phyloP scores from a whole-genome alignment of 2,113 vertebrate genomes.

The Terrapene triunguis region DNA sequence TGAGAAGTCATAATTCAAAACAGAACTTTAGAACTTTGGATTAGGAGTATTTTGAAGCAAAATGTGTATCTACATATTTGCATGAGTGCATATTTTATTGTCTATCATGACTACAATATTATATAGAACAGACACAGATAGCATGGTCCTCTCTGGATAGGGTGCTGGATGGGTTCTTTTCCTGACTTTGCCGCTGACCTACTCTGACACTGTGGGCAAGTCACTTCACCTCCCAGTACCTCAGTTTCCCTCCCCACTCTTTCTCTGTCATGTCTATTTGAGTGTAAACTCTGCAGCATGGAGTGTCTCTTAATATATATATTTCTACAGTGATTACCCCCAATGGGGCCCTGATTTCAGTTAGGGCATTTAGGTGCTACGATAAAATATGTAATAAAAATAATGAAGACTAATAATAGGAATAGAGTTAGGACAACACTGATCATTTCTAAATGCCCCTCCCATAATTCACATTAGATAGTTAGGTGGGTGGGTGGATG shows the following conservation, averaged over 20 bases:
- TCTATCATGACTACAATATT: not conserved
- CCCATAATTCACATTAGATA: not conserved
- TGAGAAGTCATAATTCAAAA: conserved; percentile 54
- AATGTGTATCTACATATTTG: not conserved
- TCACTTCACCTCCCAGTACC: not conserved
- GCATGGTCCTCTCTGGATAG: not conserved
- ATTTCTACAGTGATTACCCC: not conserved
- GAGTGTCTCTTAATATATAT: not conserved
- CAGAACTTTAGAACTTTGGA: not conserved
- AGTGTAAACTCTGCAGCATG: not conserved
- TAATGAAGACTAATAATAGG: not conserved
- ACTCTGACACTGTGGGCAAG: not conserved
- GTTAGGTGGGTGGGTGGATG: not conserved
- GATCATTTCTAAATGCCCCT: not conserved
- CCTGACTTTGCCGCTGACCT: not conserved
- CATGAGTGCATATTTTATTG: not conserved
- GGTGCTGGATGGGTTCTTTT: not conserved
- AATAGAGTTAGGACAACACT: not conserved
- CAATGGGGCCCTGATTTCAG: not conserved
- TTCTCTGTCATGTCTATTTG: not conserved
- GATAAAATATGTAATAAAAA: not conserved
- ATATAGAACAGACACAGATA: not conserved
- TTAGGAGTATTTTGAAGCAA: not conserved
- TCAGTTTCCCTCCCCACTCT: rapidly evolving
- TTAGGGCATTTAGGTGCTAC: not conserved